Conservation (phyloP, 1,140 invertebrate genomes). For the Magallana ariakensis region DNA sequence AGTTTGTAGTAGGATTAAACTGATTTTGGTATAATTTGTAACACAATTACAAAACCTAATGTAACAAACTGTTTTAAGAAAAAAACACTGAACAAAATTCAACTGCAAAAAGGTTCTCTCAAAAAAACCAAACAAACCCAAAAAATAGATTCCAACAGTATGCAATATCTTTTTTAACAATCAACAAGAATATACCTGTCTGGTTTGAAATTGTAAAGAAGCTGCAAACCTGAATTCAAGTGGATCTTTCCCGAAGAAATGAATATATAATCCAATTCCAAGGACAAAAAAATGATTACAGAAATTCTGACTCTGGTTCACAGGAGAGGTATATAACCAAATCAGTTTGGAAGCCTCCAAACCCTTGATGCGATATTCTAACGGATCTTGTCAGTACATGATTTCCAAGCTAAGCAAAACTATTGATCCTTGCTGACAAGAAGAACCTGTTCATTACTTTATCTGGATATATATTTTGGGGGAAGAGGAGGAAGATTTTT, state of each 20-base stretch:
- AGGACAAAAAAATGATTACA: neutral
- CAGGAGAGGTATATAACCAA: neutral
- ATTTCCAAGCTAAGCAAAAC: conserved; percentile 23
- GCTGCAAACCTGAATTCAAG: neutral
- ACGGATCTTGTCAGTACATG: neutral
- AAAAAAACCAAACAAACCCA: too few relatives aligned
- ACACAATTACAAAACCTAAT: too few relatives aligned
- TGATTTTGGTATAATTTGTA: too few relatives aligned
- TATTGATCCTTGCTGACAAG: conserved; percentile 21
- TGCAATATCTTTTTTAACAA: too few relatives aligned
- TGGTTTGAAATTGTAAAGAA: neutral
- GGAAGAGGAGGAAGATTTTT: neutral
- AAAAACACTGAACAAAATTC: too few relatives aligned
- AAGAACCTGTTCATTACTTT: conserved; percentile 12
- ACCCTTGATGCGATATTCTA: neutral
- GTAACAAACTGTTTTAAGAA: too few relatives aligned
- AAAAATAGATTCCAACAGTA: too few relatives aligned
- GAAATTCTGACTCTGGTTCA: neutral
- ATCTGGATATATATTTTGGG: neutral
- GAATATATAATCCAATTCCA: neutral
- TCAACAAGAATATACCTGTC: neutral
- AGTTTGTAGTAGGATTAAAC: too few relatives aligned
- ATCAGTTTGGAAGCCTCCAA: neutral
- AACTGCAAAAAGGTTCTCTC: too few relatives aligned
- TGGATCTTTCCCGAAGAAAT: neutral